A percentile compares a stretch with the other conserved stretches of the same genome.
Evolutionary conservation across 2,888 invertebrate species (phyloP).

Genomic region (Calephelis perditalis): DNA sequence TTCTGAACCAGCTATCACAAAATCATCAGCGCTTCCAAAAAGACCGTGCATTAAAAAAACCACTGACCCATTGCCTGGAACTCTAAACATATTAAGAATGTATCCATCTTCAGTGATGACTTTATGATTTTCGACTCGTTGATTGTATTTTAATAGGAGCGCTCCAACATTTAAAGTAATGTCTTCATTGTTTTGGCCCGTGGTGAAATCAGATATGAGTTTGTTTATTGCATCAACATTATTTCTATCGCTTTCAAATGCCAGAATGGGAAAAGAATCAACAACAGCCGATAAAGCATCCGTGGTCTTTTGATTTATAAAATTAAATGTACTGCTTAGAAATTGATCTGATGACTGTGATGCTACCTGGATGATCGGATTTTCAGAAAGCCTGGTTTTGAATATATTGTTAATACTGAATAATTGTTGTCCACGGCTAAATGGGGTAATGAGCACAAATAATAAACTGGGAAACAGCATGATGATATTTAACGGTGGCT

Average conservation of each 20-base stretch:
- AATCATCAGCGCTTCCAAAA: slow-evolving; percentile 81
- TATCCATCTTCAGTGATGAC: slow-evolving; percentile 66
- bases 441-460: not conserved
- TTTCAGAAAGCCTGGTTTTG: not conserved
- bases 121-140: slow-evolving; percentile 55
- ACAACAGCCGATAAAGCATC: not conserved
- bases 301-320: not conserved
- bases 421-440: not conserved
- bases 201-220: slow-evolving; percentile 12
- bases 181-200: slow-evolving; percentile 11
- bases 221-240: not conserved
- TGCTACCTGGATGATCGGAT: not conserved
- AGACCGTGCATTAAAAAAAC: slow-evolving; percentile 81
- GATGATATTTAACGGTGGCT: not conserved
- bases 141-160: slow-evolving; percentile 49
- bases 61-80: slow-evolving; percentile 54
- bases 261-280: not conserved
- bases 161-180: slow-evolving; percentile 4
- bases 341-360: not conserved
- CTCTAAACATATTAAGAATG: slow-evolving; percentile 59
- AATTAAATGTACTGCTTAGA: not conserved
- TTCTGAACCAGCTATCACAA: slow-evolving; percentile 81
- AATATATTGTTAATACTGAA: not conserved
- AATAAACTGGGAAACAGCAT: not conserved
- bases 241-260: slow-evolving; percentile 7